phyloP scores from a whole-genome alignment of 2,113 vertebrate genomes.

The Rhabdomys dilectus region DNA sequence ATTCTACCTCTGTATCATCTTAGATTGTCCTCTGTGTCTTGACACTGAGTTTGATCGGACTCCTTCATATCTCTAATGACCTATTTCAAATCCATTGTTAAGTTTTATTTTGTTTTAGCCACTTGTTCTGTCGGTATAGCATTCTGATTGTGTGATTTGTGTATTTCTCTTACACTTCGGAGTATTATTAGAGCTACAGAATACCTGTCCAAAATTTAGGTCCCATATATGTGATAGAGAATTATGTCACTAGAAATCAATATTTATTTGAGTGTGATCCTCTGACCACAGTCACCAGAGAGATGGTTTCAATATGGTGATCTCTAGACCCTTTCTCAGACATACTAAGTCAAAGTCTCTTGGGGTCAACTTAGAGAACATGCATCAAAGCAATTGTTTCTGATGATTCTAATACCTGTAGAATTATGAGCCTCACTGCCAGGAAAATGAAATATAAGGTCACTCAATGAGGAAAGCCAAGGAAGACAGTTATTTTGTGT shows the following conservation, averaged over 20 bases:
- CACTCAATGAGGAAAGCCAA: conserved; percentile 7
- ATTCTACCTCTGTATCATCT: conserved; percentile 14
- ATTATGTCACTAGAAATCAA: not conserved
- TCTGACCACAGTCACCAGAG: not conserved
- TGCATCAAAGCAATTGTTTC: not conserved
- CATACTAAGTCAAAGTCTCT: conserved; percentile 10
- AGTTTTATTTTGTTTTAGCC: conserved; percentile 29
- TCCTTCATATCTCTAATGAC: not conserved
- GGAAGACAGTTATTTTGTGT: conserved; percentile 57
- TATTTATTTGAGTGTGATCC: not conserved
- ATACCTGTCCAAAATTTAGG: not conserved
- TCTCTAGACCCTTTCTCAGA: not conserved
- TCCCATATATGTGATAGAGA: not conserved
- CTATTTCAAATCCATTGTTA: conserved; percentile 25
- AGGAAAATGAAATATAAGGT: conserved; percentile 40
- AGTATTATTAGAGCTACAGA: not conserved
- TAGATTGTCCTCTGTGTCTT: conserved; percentile 13
- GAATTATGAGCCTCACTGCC: not conserved
- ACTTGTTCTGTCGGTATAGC: conserved; percentile 31
- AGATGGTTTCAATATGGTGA: not conserved
- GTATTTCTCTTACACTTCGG: not conserved
- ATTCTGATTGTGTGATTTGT: not conserved
- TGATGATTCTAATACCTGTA: conserved; percentile 42
- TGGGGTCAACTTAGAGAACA: conserved; percentile 48
- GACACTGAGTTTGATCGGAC: conserved; percentile 32